A percentile compares a stretch with the other conserved stretches of the same genome.
Conservation (phyloP, 2,888 invertebrate genomes). For the Ommatoiulus sabulosus region DNA sequence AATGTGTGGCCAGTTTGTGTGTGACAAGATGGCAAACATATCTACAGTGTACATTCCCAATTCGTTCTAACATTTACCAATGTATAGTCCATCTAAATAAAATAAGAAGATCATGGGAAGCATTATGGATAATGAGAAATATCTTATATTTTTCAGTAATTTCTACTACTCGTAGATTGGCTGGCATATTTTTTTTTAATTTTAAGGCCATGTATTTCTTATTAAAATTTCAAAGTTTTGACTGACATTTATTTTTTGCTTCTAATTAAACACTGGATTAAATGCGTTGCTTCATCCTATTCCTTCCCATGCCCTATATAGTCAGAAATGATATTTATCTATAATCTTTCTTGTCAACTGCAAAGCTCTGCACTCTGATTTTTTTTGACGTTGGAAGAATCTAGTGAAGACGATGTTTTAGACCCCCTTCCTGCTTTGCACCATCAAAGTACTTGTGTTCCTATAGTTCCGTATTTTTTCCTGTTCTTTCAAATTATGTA, state of each 20-base stretch:
- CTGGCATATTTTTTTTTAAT: background rate
- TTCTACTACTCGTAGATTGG: no score
- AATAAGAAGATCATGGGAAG: no score
- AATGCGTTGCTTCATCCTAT: background rate
- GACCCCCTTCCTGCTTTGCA: background rate
- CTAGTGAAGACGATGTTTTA: background rate
- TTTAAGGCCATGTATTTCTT: background rate
- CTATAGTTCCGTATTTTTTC: background rate
- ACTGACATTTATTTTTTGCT: background rate
- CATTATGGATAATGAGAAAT: no score
- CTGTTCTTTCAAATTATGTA: background rate
- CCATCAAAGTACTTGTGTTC: background rate
- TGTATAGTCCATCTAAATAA: no score
- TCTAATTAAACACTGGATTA: background rate
- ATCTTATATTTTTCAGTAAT: no score
- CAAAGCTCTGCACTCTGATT: constrained; percentile 6
- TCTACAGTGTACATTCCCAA: no score
- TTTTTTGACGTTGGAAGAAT: background rate
- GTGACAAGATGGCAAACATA: no score
- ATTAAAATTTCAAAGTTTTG: background rate
- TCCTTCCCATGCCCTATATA: background rate
- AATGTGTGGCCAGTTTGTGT: no score
- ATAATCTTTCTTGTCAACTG: constrained; percentile 26
- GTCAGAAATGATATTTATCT: background rate
- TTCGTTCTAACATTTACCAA: no score